Conservation (phyloP, 2,113 vertebrate genomes). For the Paramormyrops kingsleyae region DNA sequence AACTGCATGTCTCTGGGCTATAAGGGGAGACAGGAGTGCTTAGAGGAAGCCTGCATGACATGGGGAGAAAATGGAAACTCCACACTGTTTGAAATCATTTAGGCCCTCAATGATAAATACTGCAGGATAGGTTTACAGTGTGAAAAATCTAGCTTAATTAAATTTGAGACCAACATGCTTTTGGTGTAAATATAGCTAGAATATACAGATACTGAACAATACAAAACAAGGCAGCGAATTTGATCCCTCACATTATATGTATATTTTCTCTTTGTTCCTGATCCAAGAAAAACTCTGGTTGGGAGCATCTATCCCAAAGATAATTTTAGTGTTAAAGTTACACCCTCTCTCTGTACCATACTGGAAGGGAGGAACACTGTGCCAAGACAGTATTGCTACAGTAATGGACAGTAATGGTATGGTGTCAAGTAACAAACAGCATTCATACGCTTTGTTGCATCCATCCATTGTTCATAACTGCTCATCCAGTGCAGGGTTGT, state of each 20-base stretch:
- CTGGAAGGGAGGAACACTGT: neutral
- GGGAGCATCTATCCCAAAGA: neutral
- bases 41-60: neutral
- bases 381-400: neutral
- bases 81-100: neutral
- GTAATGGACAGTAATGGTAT: neutral
- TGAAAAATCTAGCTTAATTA: neutral
- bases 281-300: neutral
- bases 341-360: neutral
- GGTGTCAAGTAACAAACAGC: neutral
- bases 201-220: neutral
- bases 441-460: neutral
- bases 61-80: neutral
- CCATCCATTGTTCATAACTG: neutral
- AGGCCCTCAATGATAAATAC: neutral
- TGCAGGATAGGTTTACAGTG: neutral
- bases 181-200: neutral
- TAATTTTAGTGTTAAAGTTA: neutral
- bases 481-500: neutral
- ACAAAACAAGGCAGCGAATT: neutral
- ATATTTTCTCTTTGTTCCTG: neutral
- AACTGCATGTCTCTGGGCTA: neutral
- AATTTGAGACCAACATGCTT: neutral
- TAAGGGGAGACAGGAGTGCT: neutral
- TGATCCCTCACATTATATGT: neutral